Evolutionary conservation across 2,888 invertebrate genomes (phyloP).

Genomic region (Carcina quercana): DNA sequence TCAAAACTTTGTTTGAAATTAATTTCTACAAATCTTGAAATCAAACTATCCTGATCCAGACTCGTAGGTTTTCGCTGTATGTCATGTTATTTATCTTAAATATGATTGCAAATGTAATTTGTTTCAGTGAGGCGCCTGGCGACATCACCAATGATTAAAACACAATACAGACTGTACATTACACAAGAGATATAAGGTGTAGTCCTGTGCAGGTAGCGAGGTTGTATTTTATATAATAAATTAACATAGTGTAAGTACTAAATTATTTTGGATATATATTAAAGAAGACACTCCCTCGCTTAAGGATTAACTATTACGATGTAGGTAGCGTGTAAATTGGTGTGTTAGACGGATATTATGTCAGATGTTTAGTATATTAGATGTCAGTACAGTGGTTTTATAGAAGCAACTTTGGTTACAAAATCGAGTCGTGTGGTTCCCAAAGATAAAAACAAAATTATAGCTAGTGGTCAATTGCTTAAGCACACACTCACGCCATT

Average conservation of each 20-base stretch:
- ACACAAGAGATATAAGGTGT: conserved; percentile 39
- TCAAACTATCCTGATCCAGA: no score
- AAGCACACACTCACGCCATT: no score
- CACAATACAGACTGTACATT: conserved; percentile 26
- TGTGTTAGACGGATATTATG: conserved; percentile 47
- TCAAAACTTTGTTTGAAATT: no score
- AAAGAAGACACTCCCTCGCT: conserved; percentile 61
- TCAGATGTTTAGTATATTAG: conserved; percentile 36
- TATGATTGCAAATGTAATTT: no score
- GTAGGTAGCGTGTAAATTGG: conserved; percentile 44
- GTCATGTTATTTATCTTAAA: no score
- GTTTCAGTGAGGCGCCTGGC: conserved; percentile 41
- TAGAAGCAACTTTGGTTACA: no score
- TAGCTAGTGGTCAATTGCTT: neutral
- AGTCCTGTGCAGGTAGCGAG: conserved; percentile 60
- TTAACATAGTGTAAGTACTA: conserved; percentile 62
- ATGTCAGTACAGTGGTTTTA: no score
- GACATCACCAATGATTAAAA: conserved; percentile 8
- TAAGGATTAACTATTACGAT: conserved; percentile 43
- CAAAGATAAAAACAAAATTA: no score
- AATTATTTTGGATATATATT: conserved; percentile 70
- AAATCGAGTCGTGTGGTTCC: no score
- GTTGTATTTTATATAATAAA: conserved; percentile 57
- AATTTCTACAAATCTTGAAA: no score
- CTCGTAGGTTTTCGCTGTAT: no score